Evolutionary conservation across 2,888 invertebrate genomes (phyloP), one percentile per base, ranked within the genome.

Genomic region (Belgica antarctica): DNA sequence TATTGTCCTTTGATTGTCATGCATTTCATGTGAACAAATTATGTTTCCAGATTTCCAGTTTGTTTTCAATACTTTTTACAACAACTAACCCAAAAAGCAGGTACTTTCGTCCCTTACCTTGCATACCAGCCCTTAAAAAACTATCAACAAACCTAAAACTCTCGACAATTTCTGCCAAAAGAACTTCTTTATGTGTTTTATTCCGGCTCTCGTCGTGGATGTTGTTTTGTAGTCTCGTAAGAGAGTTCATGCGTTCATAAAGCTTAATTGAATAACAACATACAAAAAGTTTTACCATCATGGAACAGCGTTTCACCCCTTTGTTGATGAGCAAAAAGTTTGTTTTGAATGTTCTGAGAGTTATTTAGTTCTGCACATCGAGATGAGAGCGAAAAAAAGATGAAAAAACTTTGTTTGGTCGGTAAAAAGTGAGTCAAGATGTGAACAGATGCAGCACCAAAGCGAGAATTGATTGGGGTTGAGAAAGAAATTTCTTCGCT

Each of bases 201-300:
- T 59, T 59, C 27, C 27, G 27, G 1, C 25, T 3, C 3, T 31
- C 5, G 12, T 46, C 27, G 52, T 8, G 19, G 15, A 52, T 59
- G 17, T 25, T 19, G 52, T 52, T 52, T 4, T 19, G 59, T 59
- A 59, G 27, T 59, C 59, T 59, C 10, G n/a, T 59, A 59, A 59
- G 59, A 27, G 59, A 62, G 7, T 62, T 62, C 62, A 62, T 31
- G 31, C 62, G 34, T 62, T 15, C 52, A 25, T 62, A 62, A 62
- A 31, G 31, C 27, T 62, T 62, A 62, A 62, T 62, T 62, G 62
- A 62, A 62, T 62, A 62, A 62, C 62, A 62, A 62, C 62, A 61
- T 62, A n/a, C 25, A 61, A 57, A 57, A 57, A n/a, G n/a, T 12
- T 46, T 46, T 12, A 31, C 34, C 22, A 17, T 52, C 7, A 8